Base-by-base conservation (phyloP, 2,113 vertebrate genomes). In the Alligator mississippiensis region DNA sequence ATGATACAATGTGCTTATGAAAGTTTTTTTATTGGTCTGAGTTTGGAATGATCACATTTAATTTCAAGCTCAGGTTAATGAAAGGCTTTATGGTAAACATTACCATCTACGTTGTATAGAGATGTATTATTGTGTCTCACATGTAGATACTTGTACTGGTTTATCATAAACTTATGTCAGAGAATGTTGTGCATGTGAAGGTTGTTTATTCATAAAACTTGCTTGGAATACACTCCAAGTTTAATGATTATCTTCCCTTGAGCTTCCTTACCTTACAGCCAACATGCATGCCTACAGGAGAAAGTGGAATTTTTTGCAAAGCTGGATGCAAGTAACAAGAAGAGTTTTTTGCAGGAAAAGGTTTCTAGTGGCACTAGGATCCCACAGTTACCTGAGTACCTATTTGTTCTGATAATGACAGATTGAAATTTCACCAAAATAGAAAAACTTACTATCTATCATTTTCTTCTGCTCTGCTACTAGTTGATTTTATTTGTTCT, bases 401-500 rank as follows among this genome's bases (percentile, higher is more conserved):
- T 78, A 72, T 91, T 91, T 80, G 80, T 92, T 90, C 61, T 93
- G 93, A 62, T 93, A 87, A 96, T 30, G 55, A 58, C 85, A 95
- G 75, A 58, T 82, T 93, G 76, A 87, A 90, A 47, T 92, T 75
- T 82, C 64, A 54, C 82, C 95, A 85, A 94, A 58, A 87, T 84
- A 94, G 83, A 75, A 92, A 80, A 94, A 91, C 55, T 80, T 78
- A 30, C 54, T 90, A 28, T 92, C 93, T 95, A 68, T 88, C 24
- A 27, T 89, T 79, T 95, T 96, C 66, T 96, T 84, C 75, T 94
- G 38, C 25, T 94, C 75, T 87, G 79, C 75, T 94, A 24, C 82
- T 77, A 89, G 81, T 8, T 82, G 78, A 95, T 38, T 74, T 90
- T 77, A 88, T 92, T 92, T 95, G 85, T 81, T 81, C 88, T 92